Conservation (phyloP, 2,888 invertebrate genomes). For the Diadromus collaris region DNA sequence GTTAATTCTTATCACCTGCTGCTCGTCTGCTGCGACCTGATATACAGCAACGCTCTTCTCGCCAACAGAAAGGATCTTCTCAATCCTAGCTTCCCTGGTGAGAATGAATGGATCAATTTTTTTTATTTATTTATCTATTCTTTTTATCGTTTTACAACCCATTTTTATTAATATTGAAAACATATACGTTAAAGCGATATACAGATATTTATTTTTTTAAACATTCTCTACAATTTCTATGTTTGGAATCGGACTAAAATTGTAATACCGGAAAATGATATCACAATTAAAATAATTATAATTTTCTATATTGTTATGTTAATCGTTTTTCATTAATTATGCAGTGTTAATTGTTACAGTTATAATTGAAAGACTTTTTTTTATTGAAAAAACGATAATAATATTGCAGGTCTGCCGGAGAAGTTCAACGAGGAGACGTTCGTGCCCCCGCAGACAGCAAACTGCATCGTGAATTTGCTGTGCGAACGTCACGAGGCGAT, state of each 20-base stretch:
- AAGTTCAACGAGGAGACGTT: constrained; percentile 85
- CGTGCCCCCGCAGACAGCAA: constrained; percentile 84
- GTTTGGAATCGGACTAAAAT: not conserved
- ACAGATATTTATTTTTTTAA: not conserved
- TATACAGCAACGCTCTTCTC: constrained; percentile 92
- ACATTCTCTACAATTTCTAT: not conserved
- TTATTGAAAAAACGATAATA: not conserved
- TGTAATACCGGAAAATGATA: not conserved
- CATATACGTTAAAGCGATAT: not conserved
- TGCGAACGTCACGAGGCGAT: constrained; percentile 92
- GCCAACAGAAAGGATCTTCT: constrained; percentile 91
- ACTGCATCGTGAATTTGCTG: constrained; percentile 91
- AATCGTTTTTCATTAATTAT: not conserved
- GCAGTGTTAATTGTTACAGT: no score
- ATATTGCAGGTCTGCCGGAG: constrained; percentile 85
- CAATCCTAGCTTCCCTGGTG: constrained; percentile 91
- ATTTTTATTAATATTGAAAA: not conserved
- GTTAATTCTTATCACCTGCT: constrained; percentile 97
- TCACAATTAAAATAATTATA: no score
- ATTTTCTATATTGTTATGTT: constrained; percentile 6
- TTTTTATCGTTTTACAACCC: no score
- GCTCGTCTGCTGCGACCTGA: constrained; percentile 94
- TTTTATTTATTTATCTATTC: no score
- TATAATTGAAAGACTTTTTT: constrained; percentile 1
- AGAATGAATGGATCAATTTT: constrained; percentile 57